Conservation (phyloP, 2,113 vertebrate species). For the Varanus salvator region DNA sequence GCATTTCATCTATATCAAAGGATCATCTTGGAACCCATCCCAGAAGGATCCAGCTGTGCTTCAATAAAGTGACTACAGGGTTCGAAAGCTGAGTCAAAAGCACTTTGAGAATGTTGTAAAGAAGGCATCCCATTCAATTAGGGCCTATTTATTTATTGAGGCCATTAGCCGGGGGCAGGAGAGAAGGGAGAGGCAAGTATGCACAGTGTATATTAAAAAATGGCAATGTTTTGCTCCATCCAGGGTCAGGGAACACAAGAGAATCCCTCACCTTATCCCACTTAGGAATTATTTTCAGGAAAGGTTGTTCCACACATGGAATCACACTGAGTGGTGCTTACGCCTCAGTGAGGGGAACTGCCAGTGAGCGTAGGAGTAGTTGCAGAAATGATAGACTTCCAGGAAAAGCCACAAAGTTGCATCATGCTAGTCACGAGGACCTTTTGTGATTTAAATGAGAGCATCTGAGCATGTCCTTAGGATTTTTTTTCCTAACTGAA, state of each 20-base stretch:
- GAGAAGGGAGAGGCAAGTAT: neutral
- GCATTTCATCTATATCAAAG: slow-evolving; percentile 67
- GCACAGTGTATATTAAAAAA: slow-evolving; percentile 13
- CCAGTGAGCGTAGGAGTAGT: neutral
- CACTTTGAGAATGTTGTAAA: slow-evolving; percentile 52
- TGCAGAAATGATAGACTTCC: neutral
- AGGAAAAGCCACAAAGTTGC: slow-evolving; percentile 1
- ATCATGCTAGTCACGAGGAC: neutral
- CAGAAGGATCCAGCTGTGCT: slow-evolving; percentile 70
- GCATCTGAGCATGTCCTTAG: neutral
- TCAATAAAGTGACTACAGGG: slow-evolving; percentile 47
- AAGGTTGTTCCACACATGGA: slow-evolving; percentile 32
- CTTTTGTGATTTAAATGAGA: neutral
- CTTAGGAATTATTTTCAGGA: neutral
- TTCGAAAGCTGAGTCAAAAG: slow-evolving; percentile 32
- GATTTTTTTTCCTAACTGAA: neutral
- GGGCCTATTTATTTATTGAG: slow-evolving; percentile 47
- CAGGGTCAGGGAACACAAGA: neutral
- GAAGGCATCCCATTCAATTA: slow-evolving; percentile 33
- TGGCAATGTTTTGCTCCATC: slow-evolving; percentile 18
- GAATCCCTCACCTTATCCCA: neutral
- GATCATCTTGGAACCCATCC: slow-evolving; percentile 62
- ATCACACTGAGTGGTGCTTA: neutral
- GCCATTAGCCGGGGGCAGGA: neutral
- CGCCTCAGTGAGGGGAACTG: neutral